Percentiles rank a stretch among this genome's conserved stretches.
Conservation (phyloP, 2,888 invertebrate species). For the Branchellion lobata region DNA sequence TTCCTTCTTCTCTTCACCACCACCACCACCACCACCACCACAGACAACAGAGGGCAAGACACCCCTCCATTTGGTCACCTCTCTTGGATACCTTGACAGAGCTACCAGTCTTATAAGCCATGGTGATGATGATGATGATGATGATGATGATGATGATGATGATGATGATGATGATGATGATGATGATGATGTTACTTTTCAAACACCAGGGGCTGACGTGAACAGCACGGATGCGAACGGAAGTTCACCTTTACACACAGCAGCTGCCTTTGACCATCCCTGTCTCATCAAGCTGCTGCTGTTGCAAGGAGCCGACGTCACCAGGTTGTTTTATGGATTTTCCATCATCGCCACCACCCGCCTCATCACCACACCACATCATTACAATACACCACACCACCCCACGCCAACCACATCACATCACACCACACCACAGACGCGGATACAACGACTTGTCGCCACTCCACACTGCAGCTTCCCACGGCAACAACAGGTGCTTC, state of each 20-base stretch:
- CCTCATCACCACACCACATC: no score
- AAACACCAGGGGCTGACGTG: conserved; percentile 63
- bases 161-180: conserved; percentile 17
- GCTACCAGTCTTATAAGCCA: conserved; percentile 36
- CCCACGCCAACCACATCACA: background rate
- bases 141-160: background rate
- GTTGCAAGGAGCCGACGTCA: conserved; percentile 65
- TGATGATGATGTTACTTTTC: conserved; percentile 4
- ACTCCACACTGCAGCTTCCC: background rate
- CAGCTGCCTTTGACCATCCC: conserved; percentile 69
- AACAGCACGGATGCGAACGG: conserved; percentile 68
- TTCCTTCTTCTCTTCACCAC: background rate
- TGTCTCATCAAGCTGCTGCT: conserved; percentile 66
- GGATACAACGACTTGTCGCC: background rate
- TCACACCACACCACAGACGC: background rate
- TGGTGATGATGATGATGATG: conserved; percentile 12
- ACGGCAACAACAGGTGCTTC: background rate
- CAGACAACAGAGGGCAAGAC: conserved; percentile 45
- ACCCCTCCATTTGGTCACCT: conserved; percentile 40
- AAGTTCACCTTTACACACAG: conserved; percentile 69
- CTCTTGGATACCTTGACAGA: conserved; percentile 35
- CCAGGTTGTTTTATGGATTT: no score
- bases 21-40: background rate
- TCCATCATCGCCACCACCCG: no score
- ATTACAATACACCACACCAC: no score